phyloP scores from a whole-genome alignment of 2,888 invertebrate genomes.

The Lobophora halterata region DNA sequence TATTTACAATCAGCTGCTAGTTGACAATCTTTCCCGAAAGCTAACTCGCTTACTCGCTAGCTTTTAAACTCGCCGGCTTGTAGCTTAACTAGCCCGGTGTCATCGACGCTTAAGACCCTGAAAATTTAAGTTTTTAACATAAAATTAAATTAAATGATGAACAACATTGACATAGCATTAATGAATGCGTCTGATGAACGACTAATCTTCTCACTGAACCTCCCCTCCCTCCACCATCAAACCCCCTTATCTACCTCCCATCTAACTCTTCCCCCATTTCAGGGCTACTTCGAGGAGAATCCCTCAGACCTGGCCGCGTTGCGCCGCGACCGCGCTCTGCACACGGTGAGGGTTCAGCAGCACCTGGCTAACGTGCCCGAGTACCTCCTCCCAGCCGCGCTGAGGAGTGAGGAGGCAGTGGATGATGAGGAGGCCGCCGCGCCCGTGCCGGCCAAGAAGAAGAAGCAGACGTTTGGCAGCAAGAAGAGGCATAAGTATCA shows the following conservation, averaged over 20 bases:
- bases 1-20: too few relatives aligned
- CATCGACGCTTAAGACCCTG: too few relatives aligned
- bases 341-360: conserved; percentile 90
- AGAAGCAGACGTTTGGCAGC: conserved; percentile 57
- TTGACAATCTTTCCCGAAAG: too few relatives aligned
- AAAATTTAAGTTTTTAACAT: too few relatives aligned
- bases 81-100: too few relatives aligned
- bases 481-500: conserved; percentile 69
- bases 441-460: conserved; percentile 51
- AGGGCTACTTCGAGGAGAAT: conserved; percentile 96
- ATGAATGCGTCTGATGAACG: conserved; percentile 70
- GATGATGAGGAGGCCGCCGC: conserved; percentile 48
- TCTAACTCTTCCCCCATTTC: conserved; percentile 15
- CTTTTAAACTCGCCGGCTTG: too few relatives aligned
- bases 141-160: conserved; percentile 19
- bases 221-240: not conserved
- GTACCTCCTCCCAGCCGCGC: conserved; percentile 90
- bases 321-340: conserved; percentile 91
- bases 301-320: conserved; percentile 92
- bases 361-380: conserved; percentile 96
- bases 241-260: not conserved
- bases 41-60: too few relatives aligned
- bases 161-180: conserved; percentile 49
- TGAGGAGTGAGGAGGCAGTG: conserved; percentile 83
- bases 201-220: conserved; percentile 78